phyloP scores from a whole-genome alignment of 1,140 invertebrate genomes.

The Megalonaias nervosa region DNA sequence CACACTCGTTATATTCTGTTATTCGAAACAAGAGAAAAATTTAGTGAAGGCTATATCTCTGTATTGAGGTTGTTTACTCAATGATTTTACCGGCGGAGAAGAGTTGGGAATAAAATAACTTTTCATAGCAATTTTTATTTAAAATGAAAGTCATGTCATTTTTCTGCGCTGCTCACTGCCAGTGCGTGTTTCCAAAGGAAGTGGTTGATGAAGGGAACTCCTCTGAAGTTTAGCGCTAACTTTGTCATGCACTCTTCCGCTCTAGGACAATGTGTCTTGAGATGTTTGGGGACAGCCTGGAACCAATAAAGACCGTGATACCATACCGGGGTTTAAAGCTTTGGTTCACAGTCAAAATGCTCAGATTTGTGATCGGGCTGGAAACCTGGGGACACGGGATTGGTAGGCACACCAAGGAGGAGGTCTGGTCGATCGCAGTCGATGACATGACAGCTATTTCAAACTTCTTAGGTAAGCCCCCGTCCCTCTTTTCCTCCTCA shows the following conservation, averaged over 20 bases:
- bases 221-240: background rate
- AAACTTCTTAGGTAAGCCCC: constrained; percentile 50
- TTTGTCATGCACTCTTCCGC: background rate
- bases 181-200: background rate
- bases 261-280: constrained; percentile 65
- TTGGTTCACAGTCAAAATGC: constrained; percentile 41
- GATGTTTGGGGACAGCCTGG: constrained; percentile 53
- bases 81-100: constrained; percentile 4
- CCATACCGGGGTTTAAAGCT: constrained; percentile 53
- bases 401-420: constrained; percentile 53
- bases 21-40: too few relatives aligned
- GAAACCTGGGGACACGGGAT: constrained; percentile 65
- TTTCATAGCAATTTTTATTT: background rate
- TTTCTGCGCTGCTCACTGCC: background rate
- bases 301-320: constrained; percentile 45
- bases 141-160: background rate
- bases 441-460: constrained; percentile 58
- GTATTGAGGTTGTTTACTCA: too few relatives aligned
- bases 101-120: background rate
- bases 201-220: background rate
- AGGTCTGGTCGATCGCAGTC: constrained; percentile 58
- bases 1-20: too few relatives aligned
- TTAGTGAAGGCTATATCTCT: too few relatives aligned
- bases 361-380: constrained; percentile 40
- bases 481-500: too few relatives aligned